Conservation (phyloP, 2,888 invertebrate species). For the Copidosoma aretas region DNA sequence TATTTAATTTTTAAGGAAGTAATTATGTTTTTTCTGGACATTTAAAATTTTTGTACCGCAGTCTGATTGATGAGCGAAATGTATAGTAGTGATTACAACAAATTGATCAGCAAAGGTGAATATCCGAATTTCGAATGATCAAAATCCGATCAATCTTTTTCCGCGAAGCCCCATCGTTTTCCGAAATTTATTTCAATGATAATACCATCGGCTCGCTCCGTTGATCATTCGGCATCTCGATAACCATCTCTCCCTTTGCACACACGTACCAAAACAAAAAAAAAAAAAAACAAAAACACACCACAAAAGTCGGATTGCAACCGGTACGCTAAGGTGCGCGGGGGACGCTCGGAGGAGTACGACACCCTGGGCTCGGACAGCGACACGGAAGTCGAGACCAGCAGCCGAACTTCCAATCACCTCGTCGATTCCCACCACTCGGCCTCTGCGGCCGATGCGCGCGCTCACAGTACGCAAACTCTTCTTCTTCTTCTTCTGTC, state of each 20-base stretch:
- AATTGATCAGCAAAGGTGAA: conserved; percentile 6
- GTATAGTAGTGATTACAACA: conserved; percentile 8
- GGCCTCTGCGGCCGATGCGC: conserved; percentile 59
- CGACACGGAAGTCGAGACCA: conserved; percentile 74
- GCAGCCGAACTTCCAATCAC: conserved; percentile 64
- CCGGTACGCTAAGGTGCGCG: conserved; percentile 63
- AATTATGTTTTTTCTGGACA: background rate
- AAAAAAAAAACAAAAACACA: conserved; percentile 37
- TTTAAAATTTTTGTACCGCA: background rate
- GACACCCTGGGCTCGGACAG: conserved; percentile 84
- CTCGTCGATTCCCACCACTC: conserved; percentile 63
- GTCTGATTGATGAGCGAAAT: conserved; percentile 24
- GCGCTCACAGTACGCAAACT: conserved; percentile 61
- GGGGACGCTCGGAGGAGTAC: conserved; percentile 79
- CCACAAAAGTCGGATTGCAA: conserved; percentile 58
- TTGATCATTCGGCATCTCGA: conserved; percentile 28
- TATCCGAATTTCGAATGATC: conserved; percentile 31
- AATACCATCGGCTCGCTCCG: no score
- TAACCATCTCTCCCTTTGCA: conserved; percentile 5
- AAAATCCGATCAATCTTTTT: background rate
- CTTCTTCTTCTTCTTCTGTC: conserved; percentile 8
- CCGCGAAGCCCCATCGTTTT: background rate
- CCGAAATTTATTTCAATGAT: no score
- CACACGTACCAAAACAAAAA: background rate
- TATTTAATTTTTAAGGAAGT: no score